These are phyloP conservation scores for Argyra leucocephala DNA, from an alignment of 2,888 invertebrate genomes.

Conservation along the genomic window DNA sequence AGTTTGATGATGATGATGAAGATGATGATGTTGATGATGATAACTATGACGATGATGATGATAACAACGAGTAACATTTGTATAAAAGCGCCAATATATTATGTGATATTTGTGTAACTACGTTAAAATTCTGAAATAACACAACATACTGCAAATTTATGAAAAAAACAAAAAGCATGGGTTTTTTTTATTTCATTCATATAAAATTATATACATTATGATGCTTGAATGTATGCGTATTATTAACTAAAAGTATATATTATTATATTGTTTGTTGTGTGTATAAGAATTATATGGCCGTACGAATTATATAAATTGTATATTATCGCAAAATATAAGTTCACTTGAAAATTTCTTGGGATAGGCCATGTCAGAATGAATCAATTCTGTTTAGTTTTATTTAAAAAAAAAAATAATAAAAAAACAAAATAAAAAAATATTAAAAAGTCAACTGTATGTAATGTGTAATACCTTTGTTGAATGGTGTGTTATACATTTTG, in stretches of 20 bases:
- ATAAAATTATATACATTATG: no score
- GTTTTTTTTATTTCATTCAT: no score
- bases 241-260: no score
- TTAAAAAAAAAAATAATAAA: not conserved
- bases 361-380: slow-evolving; percentile 1
- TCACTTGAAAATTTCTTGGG: slow-evolving; percentile 1
- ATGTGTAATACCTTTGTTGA: not conserved
- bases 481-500: not conserved
- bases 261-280: no score
- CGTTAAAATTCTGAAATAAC: not conserved
- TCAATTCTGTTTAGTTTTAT: not conserved
- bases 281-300: no score
- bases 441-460: not conserved
- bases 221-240: no score
- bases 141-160: no score
- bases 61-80: not conserved
- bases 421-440: not conserved
- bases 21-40: not conserved
- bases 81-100: slow-evolving; percentile 6
- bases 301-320: no score
- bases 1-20: not conserved
- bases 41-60: no score
- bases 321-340: not conserved
- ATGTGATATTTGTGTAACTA: not conserved
- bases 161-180: no score